Evolutionary conservation across 1,140 invertebrate species (phyloP), one percentile per base, ranked within the genome.

Genomic region (Drosophila suzukii): DNA sequence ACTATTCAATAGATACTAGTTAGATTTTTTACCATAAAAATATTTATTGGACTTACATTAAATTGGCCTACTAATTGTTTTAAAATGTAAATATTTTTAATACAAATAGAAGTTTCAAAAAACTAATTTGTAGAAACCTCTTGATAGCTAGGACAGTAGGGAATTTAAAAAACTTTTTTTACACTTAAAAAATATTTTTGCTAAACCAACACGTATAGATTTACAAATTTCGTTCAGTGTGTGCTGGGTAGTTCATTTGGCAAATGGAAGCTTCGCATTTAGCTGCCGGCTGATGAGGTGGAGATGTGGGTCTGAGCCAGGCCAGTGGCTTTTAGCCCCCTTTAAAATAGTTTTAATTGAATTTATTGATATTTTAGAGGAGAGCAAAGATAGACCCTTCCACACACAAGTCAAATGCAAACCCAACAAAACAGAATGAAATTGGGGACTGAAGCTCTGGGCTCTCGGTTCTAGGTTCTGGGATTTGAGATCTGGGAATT

Each of bases 341-440:
- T 79, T 79, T 73, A 53, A 78, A 79, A 61, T 79, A 78, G 75
- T 78, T 78, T 71, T 78, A 78, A 78, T 78, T 78, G 65, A 77
- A 78, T 78, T 78, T 79, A 78, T 79, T 67, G 76, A 79, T 78
- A 79, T 78, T 79, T 79, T 44, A 54, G 36, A 59, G 56, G 32
- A 17, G 54, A 38, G 41, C 32, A 34, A 12, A 67, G 27, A 49
- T 20, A 43, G 36, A 24, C 34, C 11, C n/a, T 49, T 13, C 15
- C 20, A 30, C 51, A 36, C 27, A 55, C 27, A 38, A 61, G 47
- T 73, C 60, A 77, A 58, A 61, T 50, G 50, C 55, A 63, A 61
- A 73, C 43, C 47, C 46, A 53, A 46, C 43, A 38, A 73, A 54
- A 60, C 49, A 53, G 30, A 66, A 41, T 56, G 39, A 74, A 70